phyloP scores from a whole-genome alignment of 2,888 invertebrate species.

The Zele albiditarsus region DNA sequence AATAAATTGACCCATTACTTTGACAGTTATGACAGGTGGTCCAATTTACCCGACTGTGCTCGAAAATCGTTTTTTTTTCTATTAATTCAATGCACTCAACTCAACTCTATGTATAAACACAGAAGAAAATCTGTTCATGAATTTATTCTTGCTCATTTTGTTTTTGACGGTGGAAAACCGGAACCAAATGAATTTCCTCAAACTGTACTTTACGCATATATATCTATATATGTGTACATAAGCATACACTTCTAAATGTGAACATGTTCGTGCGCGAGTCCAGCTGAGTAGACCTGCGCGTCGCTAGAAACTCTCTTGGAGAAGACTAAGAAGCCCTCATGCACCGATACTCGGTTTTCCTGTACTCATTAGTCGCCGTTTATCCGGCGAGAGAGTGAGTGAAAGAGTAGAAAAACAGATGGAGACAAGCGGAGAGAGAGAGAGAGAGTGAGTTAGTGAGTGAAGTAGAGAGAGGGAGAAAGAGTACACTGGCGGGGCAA shows the following conservation, averaged over 20 bases:
- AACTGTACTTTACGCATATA: neutral
- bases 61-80: no score
- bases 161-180: no score
- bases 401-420: slow-evolving; percentile 3
- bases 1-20: no score
- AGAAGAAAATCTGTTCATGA: no score
- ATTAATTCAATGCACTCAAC: no score
- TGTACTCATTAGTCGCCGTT: slow-evolving; percentile 56
- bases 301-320: neutral
- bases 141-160: no score
- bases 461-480: slow-evolving; percentile 13
- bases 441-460: neutral
- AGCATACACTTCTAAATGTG: slow-evolving; percentile 1
- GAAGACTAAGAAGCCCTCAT: slow-evolving; percentile 25
- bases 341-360: slow-evolving; percentile 50
- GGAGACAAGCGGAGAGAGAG: neutral
- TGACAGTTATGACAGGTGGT: no score
- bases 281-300: neutral
- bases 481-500: slow-evolving; percentile 26
- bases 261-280: neutral
- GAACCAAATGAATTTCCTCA: no score
- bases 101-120: no score
- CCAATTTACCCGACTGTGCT: no score
- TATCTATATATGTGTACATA: neutral
- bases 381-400: slow-evolving; percentile 37